Evolutionary conservation across 2,888 invertebrate genomes (phyloP).

Genomic region (Netelia melanura): DNA sequence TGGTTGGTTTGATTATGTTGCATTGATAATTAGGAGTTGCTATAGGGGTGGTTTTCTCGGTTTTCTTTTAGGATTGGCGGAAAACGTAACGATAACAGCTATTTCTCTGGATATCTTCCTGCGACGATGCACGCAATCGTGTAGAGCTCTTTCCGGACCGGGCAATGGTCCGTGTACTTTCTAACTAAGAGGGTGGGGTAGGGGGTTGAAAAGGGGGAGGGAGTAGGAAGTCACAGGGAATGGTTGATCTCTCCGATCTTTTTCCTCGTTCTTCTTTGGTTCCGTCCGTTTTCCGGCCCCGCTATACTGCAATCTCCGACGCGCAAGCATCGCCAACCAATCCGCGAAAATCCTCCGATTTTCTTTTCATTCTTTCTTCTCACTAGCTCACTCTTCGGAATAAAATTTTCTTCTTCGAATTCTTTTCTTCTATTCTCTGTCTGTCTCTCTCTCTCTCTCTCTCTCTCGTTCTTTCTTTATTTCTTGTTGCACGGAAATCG

Average conservation of each 20-base stretch:
- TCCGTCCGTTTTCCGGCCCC: constrained; percentile 32
- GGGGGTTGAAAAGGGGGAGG: neutral
- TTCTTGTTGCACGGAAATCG: constrained; percentile 1
- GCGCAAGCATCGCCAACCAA: constrained; percentile 6
- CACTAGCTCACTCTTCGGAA: constrained; percentile 1
- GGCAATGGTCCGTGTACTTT: constrained; percentile 30
- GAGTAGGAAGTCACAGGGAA: neutral
- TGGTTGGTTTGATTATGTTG: too few relatives aligned
- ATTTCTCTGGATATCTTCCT: neutral
- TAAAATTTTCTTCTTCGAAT: constrained; percentile 32
- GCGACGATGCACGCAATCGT: constrained; percentile 17
- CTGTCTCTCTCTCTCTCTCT: neutral
- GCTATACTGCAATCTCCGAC: constrained; percentile 39
- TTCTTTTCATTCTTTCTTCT: constrained; percentile 38
- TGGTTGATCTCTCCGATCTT: constrained; percentile 33
- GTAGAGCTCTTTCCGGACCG: constrained; percentile 1
- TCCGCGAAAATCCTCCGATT: neutral
- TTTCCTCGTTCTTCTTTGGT: constrained; percentile 37
- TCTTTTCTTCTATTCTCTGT: neutral
- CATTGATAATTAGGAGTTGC: too few relatives aligned
- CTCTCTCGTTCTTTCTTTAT: neutral
- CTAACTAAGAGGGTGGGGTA: too few relatives aligned
- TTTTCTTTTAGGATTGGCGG: too few relatives aligned
- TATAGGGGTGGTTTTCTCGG: too few relatives aligned
- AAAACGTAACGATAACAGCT: too few relatives aligned